Base-by-base conservation (phyloP, 1,140 invertebrate genomes). In the Cydia splendana region DNA sequence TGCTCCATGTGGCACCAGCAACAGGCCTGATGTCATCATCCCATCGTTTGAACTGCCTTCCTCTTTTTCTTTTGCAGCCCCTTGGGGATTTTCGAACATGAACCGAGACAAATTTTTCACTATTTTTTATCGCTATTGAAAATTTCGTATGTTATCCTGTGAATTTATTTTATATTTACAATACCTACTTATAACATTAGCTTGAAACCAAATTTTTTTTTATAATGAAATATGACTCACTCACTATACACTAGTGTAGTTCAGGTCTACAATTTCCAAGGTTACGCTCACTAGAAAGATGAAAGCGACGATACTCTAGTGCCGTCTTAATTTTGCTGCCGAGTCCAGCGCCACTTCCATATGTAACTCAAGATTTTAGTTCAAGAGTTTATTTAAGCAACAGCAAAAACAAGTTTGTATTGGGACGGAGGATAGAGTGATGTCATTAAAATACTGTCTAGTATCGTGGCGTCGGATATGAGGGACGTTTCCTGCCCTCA, bases 381-480 rank as follows among this genome's bases (percentile, higher is more conserved):
- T 10, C 20, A 62, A 62, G 9, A 24, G 51, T 53, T 62, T 62
- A 1, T 62, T 62, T 62, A 24, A 62, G 57, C 57, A 24, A 24
- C 57, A 24, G 57, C 57, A 62, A 62, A 62, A 24, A 24, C 9
- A 62, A 62, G 20, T 62, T 62, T n/a, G 57, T 24, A 4, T 15
- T n/a, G 20, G 12, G 57, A 62, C 7, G 57, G 24, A 62, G 24
- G 57, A 62, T 62, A 62, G 57, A 62, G 20, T 62, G 57, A 62
- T 62, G 20, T 62, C 57, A 24, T 62, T 62, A 62, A 62, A 62
- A 62, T 62, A 62, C 57, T 62, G 57, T 62, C 57, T 62, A 24
- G 18, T 62, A 62, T 24, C 57, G 53, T 57, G 53, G 53, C n/a
- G 20, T 20, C 57, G 57, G 57, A 62, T 62, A 62, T 62, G 57